These are phyloP conservation scores for Ochropleura leucogaster DNA, from an alignment of 2,888 invertebrate species.

Conservation along the genomic window DNA sequence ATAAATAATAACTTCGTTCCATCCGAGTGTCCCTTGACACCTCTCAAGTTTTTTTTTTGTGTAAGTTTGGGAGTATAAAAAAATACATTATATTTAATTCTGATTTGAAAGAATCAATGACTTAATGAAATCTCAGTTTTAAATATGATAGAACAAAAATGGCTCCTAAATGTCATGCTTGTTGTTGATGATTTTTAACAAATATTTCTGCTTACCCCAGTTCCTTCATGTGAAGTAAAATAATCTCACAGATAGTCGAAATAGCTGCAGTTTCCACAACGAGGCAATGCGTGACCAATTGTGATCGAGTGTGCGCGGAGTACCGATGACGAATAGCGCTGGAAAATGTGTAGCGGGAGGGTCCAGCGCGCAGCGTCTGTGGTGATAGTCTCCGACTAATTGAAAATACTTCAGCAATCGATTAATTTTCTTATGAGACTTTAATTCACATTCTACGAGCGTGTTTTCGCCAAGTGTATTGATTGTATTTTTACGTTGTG, in stretches of 20 bases:
- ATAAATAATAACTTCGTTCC: too few relatives aligned
- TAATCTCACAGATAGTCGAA: conserved; percentile 2
- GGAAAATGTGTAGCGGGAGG: conserved; percentile 23
- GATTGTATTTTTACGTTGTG: background rate
- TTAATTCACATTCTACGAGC: background rate
- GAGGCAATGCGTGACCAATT: conserved; percentile 55
- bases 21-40: too few relatives aligned
- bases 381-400: conserved; percentile 13
- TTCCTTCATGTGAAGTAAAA: background rate
- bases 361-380: background rate
- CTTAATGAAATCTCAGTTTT: background rate
- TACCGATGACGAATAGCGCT: conserved; percentile 39
- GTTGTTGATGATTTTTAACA: background rate
- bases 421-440: background rate
- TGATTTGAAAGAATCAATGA: background rate
- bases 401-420: conserved; percentile 31
- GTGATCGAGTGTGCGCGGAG: conserved; percentile 48
- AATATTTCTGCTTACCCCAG: background rate
- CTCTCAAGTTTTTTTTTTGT: too few relatives aligned
- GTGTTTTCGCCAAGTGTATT: background rate
- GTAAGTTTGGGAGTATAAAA: too few relatives aligned
- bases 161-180: background rate
- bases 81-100: too few relatives aligned
- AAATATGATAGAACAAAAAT: background rate
- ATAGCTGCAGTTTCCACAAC: conserved; percentile 21